These are phyloP conservation scores for Chrysomallon squamiferum DNA, from an alignment of 1,140 invertebrate species.

Conservation along the genomic window DNA sequence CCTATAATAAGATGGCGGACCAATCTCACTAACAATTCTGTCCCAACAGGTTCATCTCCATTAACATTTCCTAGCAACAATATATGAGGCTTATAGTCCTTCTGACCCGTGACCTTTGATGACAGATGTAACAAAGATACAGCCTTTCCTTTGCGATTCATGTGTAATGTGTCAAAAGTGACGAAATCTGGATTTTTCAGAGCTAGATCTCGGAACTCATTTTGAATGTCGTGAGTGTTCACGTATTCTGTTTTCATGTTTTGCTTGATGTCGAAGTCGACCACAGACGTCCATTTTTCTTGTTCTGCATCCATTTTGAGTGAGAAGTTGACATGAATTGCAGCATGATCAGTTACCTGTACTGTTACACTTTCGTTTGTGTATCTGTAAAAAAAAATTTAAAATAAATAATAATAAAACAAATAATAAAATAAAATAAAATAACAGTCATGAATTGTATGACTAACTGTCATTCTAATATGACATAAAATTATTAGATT, in stretches of 20 bases:
- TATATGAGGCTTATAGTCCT: constrained; percentile 66
- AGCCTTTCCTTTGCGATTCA: constrained; percentile 67
- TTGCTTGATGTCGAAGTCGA: constrained; percentile 73
- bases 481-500: too few relatives aligned
- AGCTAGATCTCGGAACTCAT: constrained; percentile 73
- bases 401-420: too few relatives aligned
- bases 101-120: constrained; percentile 21
- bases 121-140: constrained; percentile 38
- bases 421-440: too few relatives aligned
- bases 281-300: constrained; percentile 76
- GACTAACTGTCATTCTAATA: too few relatives aligned
- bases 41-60: constrained; percentile 81
- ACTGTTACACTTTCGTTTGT: constrained; percentile 19
- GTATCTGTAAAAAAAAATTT: too few relatives aligned
- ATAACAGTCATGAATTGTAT: too few relatives aligned
- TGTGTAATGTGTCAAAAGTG: constrained; percentile 72
- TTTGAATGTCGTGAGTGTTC: constrained; percentile 39
- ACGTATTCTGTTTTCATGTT: constrained; percentile 62
- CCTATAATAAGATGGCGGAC: constrained; percentile 77
- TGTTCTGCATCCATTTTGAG: constrained; percentile 74
- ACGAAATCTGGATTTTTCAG: constrained; percentile 67
- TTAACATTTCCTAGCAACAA: constrained; percentile 83
- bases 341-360: constrained; percentile 70
- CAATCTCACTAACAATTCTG: constrained; percentile 83
- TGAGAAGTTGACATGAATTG: constrained; percentile 77